phyloP scores from a whole-genome alignment of 1,140 invertebrate species.

The Calliopsis andreniformis region DNA sequence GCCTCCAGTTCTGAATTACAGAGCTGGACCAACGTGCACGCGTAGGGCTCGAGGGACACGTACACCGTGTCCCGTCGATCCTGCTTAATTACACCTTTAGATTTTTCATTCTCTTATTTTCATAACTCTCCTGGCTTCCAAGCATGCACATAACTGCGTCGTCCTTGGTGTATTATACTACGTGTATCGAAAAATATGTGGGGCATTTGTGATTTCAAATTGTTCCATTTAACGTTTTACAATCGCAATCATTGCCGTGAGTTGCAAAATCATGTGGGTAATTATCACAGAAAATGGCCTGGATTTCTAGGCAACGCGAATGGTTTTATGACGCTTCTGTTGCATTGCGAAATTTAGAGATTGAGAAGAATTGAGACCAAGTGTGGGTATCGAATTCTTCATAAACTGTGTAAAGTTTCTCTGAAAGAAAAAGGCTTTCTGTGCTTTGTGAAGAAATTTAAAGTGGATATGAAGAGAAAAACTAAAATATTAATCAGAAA shows the following conservation, averaged over 20 bases:
- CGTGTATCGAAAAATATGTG: not conserved
- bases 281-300: not conserved
- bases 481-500: too few species aligned
- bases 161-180: not conserved
- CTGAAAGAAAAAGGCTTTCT: too few species aligned
- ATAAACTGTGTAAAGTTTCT: too few species aligned
- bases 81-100: conserved; percentile 22
- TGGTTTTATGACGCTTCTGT: not conserved
- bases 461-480: too few species aligned
- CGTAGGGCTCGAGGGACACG: not conserved
- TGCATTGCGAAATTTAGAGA: not conserved
- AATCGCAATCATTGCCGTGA: not conserved
- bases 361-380: not conserved
- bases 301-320: not conserved
- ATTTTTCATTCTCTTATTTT: not conserved
- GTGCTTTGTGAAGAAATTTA: too few species aligned
- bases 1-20: conserved; percentile 36
- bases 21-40: conserved; percentile 2
- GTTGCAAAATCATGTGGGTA: not conserved
- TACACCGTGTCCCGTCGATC: conserved; percentile 5
- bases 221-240: not conserved
- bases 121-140: not conserved
- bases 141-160: not conserved
- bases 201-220: not conserved
- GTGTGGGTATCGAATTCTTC: too few species aligned